Conservation (phyloP, 2,888 invertebrate genomes). For the Caenorhabditis zanzibari region DNA sequence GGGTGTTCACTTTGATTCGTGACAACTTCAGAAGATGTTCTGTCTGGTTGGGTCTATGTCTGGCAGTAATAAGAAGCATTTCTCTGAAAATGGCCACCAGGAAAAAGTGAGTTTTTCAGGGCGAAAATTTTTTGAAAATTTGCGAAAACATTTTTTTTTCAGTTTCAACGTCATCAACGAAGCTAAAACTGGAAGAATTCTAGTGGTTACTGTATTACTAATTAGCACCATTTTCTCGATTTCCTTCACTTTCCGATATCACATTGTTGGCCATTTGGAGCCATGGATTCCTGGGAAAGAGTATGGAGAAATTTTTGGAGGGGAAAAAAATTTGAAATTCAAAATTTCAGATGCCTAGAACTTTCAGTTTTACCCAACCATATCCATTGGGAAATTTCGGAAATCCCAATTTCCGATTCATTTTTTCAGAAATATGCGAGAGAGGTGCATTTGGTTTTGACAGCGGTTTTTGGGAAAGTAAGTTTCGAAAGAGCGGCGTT, state of each 20-base stretch:
- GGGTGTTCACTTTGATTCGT: slow-evolving; percentile 7
- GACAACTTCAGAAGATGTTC: slow-evolving; percentile 26
- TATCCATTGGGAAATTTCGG: too few relatives aligned
- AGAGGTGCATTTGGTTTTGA: slow-evolving; percentile 21
- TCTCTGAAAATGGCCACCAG: slow-evolving; percentile 5
- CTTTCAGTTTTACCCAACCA: too few relatives aligned
- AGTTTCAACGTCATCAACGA: slow-evolving; percentile 18
- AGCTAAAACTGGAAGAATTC: not conserved
- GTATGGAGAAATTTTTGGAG: too few relatives aligned
- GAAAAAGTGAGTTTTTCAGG: not conserved
- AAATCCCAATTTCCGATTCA: too few relatives aligned
- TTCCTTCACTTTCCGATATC: slow-evolving; percentile 19
- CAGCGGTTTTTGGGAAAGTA: slow-evolving; percentile 22
- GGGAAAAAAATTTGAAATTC: too few relatives aligned
- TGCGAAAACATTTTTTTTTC: not conserved
- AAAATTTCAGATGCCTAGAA: too few relatives aligned
- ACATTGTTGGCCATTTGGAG: not conserved
- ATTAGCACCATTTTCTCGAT: slow-evolving; percentile 22
- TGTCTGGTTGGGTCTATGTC: slow-evolving; percentile 4
- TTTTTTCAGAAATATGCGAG: too few relatives aligned
- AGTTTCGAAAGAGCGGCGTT: too few relatives aligned
- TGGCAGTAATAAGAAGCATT: slow-evolving; percentile 15
- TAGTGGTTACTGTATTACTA: not conserved
- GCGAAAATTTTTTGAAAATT: too few relatives aligned
- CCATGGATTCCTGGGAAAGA: not conserved